A percentile compares a stretch with the other conserved stretches of the same genome.
These are phyloP conservation scores for Dorcus hopei DNA, from an alignment of 2,888 invertebrate genomes.

Conservation along the genomic window DNA sequence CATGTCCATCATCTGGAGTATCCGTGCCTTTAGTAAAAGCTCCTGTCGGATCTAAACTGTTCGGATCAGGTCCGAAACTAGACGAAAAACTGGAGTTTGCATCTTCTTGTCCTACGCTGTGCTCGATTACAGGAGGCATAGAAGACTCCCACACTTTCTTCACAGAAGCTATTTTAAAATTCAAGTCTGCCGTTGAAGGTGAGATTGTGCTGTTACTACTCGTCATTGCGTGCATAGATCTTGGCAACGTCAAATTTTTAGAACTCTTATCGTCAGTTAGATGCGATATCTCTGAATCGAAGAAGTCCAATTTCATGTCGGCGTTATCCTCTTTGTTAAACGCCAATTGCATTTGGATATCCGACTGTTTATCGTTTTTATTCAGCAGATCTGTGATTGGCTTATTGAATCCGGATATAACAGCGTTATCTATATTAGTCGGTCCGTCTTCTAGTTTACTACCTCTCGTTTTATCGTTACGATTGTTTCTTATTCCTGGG, in stretches of 20 bases:
- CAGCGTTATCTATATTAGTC: constrained; percentile 35
- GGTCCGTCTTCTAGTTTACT: constrained; percentile 57
- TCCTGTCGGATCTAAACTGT: constrained; percentile 48
- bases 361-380: constrained; percentile 45
- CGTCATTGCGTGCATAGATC: constrained; percentile 57
- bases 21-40: constrained; percentile 45
- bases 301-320: constrained; percentile 91
- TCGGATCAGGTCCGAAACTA: constrained; percentile 48
- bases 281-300: constrained; percentile 78
- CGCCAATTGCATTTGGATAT: constrained; percentile 62
- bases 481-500: constrained; percentile 54
- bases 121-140: constrained; percentile 68
- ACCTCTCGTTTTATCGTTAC: constrained; percentile 58
- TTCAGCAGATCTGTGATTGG: constrained; percentile 51
- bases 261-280: constrained; percentile 69
- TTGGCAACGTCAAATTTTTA: constrained; percentile 53
- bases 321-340: constrained; percentile 75
- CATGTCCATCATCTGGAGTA: constrained; percentile 52
- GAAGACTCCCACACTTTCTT: constrained; percentile 80
- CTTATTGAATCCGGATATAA: constrained; percentile 51
- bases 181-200: constrained; percentile 83
- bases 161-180: constrained; percentile 91
- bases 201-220: constrained; percentile 70
- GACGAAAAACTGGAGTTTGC: constrained; percentile 40
- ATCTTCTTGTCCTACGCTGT: constrained; percentile 52